Base-by-base conservation (phyloP, 1,140 invertebrate genomes). In the Lysiphlebus fabarum region DNA sequence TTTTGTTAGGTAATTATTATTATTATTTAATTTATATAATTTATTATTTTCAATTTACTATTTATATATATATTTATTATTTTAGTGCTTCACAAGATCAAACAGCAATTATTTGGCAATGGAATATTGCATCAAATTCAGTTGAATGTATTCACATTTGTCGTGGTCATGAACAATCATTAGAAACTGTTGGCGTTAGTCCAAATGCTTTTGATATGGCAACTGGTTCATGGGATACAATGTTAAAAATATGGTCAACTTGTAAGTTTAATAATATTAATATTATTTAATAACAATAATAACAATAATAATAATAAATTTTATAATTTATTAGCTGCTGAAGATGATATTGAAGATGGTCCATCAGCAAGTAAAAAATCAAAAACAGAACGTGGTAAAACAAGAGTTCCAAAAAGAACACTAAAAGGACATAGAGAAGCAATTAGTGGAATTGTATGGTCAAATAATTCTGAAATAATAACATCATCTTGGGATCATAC, bases 401-500 rank as follows among this genome's bases (percentile, higher is more conserved):
- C 65, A 40, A 70, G 68, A 49, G 77, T 80, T 44, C 94, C 96
- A 4, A 74, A 91, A 61, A 82, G 92, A 68, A 98, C 95, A 10
- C 78, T 99, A 58, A 88, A 90, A 76, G 95, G 95, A 0, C 97
- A 99, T 73, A 87, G 88, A 63, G 96, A 99, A 77, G 90, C 88
- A 14, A 85, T 99, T 7, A 93, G 91, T 7, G 86, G 87, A 0
- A 83, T 93, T 1, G 81, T 86, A 45, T 99, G 95, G 95, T 84
- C 90, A 58, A 87, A 89, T 61, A 81, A 81, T 53, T 80, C 85
- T 43, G 87, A 87, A 58, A 72, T 98, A 3, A 83, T 92, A 10
- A 94, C 93, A 0, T 91, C 90, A 2, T 91, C 92, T 0, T 96
- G 95, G 95, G 97, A 99, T 82, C 95, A 99, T 70, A 93, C 95